A percentile compares a stretch with the other conserved stretches of the same genome.
These are phyloP conservation scores for Tragelaphus strepsiceros DNA, from an alignment of 2,113 vertebrate genomes.

Conservation along the genomic window DNA sequence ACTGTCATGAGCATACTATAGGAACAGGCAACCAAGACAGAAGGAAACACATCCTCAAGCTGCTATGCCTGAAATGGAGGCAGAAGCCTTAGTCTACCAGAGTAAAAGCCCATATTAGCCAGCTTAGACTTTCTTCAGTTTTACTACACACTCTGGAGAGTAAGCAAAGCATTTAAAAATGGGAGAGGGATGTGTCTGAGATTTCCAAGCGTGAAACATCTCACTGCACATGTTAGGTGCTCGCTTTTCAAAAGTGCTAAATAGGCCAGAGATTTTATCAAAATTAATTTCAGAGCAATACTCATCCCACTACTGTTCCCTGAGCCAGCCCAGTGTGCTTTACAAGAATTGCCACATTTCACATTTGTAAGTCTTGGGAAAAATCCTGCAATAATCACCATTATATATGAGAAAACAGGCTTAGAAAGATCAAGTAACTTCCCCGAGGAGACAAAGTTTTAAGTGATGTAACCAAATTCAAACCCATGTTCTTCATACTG, in stretches of 20 bases:
- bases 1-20: background rate
- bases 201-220: background rate
- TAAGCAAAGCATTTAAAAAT: background rate
- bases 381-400: background rate
- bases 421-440: background rate
- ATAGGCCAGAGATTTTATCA: background rate
- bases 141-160: background rate
- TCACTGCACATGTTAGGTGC: background rate
- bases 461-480: background rate
- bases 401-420: background rate
- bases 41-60: background rate
- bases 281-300: background rate
- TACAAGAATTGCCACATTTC: background rate
- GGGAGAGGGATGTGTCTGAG: background rate
- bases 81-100: background rate
- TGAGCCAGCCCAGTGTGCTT: background rate
- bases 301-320: background rate
- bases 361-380: background rate
- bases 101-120: background rate
- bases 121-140: background rate
- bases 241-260: background rate
- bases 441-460: background rate
- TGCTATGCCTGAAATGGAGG: background rate
- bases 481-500: background rate
- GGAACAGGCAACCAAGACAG: background rate